Evolutionary conservation across 1,140 invertebrate genomes (phyloP), one percentile per base, ranked within the genome.

Genomic region (Drosophila ercepeae): DNA sequence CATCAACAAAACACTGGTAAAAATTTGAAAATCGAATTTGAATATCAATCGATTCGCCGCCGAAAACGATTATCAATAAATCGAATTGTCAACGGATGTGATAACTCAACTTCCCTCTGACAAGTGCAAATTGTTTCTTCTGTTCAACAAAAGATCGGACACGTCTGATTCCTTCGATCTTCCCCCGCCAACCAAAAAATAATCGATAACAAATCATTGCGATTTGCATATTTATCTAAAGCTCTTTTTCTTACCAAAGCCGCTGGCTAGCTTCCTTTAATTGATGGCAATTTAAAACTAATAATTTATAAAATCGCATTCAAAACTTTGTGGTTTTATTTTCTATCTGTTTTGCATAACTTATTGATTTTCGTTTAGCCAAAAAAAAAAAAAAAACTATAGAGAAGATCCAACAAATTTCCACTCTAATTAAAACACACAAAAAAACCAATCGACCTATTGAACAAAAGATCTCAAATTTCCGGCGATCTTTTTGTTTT

Each of bases 241-340:
- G 18, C 18, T 5, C 27, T 23, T 14, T 77, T 69, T 69, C 55
- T 58, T 36, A 41, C 46, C 21, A 52, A 53, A 49, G 72, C 42
- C 57, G 77, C 75, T 70, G 42, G 0, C 53, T 63, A 61, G 48
- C 81, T 71, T 71, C 46, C 68, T 71, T 71, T 88, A 88, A 88
- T 88, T 89, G 89, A 88, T 88, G 82, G 63, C 82, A 65, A 78
- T 89, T 88, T 88, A 88, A 78, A 78, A 82, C 70, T 82, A 89
- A 88, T 88, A 88, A 89, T 69, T 88, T 88, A 88, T 82, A 72
- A 86, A 86, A 86, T 82, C 82, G 70, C 78, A 89, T 88, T 73
- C 68, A 53, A 63, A 46, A 25, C 19, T 18, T 57, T 5, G 19
- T 57, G 25, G 23, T 54, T 67, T 65, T 45, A 53, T 45, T 67